phyloP scores from a whole-genome alignment of 2,797 vertebrate genomes.

The Melanotaenia boesemani region DNA sequence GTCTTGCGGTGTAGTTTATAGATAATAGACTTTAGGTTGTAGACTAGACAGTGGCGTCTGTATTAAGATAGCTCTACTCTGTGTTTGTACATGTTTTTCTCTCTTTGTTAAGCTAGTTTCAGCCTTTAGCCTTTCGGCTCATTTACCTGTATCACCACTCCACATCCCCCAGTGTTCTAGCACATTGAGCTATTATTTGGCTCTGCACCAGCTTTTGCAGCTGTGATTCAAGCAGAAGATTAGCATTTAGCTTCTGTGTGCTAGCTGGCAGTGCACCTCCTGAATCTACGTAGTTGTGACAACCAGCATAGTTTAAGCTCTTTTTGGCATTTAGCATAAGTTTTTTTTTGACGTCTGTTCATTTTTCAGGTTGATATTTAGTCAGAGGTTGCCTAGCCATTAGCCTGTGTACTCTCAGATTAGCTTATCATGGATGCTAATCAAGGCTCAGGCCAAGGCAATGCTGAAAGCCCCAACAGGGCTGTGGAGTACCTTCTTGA shows the following conservation, averaged over 20 bases:
- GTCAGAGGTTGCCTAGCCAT: background rate
- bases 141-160: slow-evolving; percentile 5
- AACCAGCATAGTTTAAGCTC: slow-evolving; percentile 11
- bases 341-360: background rate
- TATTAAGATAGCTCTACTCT: background rate
- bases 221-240: slow-evolving; percentile 34
- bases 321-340: slow-evolving; percentile 3
- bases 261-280: slow-evolving; percentile 6
- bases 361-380: background rate
- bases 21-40: slow-evolving; percentile 38
- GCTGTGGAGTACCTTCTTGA: slow-evolving; percentile 95
- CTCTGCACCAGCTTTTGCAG: slow-evolving; percentile 35
- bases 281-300: slow-evolving; percentile 27
- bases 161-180: background rate
- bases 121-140: slow-evolving; percentile 11
- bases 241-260: slow-evolving; percentile 35
- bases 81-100: background rate
- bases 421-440: slow-evolving; percentile 74
- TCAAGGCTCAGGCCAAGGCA: slow-evolving; percentile 67
- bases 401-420: slow-evolving; percentile 24
- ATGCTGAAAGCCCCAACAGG: slow-evolving; percentile 90
- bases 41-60: slow-evolving; percentile 34
- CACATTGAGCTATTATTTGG: slow-evolving; percentile 15
- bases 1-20: slow-evolving; percentile 44
- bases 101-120: slow-evolving; percentile 24